Evolutionary conservation across 1,140 invertebrate species (phyloP), one percentile per base, ranked within the genome.

Genomic region (Papilio dardanus): DNA sequence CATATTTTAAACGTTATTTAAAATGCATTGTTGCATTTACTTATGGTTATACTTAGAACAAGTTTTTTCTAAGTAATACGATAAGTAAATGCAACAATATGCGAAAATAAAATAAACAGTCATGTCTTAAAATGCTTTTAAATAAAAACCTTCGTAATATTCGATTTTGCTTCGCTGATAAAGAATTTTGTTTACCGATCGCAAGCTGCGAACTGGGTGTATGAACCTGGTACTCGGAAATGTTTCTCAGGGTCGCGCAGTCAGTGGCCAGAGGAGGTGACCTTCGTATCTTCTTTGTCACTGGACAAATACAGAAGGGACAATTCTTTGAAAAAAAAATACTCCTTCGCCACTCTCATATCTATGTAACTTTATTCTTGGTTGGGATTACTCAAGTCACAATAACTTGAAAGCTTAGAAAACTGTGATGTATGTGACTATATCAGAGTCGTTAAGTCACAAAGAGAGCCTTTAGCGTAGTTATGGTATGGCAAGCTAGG

Each of bases 251-350:
- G 71, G 71, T 73, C 71, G 71, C 3, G 19, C 71, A 73, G 62
- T 40, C 42, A 71, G 50, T 77, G 40, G 65, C 65, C 50, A 76
- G 66, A 65, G 73, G 54, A 67, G 73, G 16, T 74, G 77, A 79
- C 78, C 78, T 79, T 79, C 77, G 75, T 65, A 67, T 78, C 74
- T 76, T 54, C 50, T 78, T 77, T 46, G 69, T 71, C 69, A 50
- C 28, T 40, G 35, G 42, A n/a, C 74, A 75, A 68, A 75, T 30
- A 31, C 12, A 79, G 74, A 79, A 54, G 28, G n/a, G 75, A 79
- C 67, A 75, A 10, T 74, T 8, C 21, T 33, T 54, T 42, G 7
- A 50, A 68, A 37, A 19, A 54, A 40, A 31, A 24, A 1, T 58
- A 12, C 21, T n/a, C n/a, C n/a, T 30, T 28, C 24, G 10, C 50